These are phyloP conservation scores for Drosophila pegasa DNA, from an alignment of 2,888 invertebrate genomes.

Conservation along the genomic window DNA sequence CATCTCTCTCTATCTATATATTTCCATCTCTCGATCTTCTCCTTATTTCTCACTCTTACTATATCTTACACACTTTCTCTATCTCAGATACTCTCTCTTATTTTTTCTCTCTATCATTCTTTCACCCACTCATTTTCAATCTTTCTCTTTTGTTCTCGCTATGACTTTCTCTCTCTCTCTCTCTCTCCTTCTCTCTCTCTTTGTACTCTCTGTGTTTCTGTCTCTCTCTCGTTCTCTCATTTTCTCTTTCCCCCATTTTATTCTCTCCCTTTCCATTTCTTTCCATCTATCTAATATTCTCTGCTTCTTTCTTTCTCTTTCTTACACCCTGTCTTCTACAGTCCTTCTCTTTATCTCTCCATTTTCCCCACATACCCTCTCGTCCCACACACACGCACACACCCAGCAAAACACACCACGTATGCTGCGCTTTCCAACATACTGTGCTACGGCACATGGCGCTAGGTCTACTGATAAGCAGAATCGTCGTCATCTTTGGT, in stretches of 20 bases:
- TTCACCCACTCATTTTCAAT: no score
- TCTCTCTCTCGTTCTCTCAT: neutral
- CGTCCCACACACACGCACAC: slow-evolving; percentile 13
- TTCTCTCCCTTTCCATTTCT: neutral
- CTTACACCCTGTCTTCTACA: neutral
- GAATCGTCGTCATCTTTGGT: slow-evolving; percentile 28
- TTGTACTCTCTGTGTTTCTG: neutral
- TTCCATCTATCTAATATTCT: no score
- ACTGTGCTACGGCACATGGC: slow-evolving; percentile 37
- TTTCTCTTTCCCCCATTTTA: no score
- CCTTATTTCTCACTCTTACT: neutral
- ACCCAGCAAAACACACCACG: slow-evolving; percentile 1
- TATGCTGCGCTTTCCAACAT: slow-evolving; percentile 30
- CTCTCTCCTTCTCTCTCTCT: neutral
- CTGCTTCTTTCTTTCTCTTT: no score
- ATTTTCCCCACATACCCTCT: slow-evolving; percentile 5
- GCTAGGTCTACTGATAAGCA: slow-evolving; percentile 56
- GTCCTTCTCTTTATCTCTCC: neutral
- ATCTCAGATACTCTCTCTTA: neutral
- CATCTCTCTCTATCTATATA: neutral
- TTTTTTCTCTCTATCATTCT: neutral
- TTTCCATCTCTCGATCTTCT: neutral
- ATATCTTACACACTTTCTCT: neutral
- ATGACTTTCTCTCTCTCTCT: neutral
- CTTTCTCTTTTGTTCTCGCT: neutral